These are phyloP conservation scores for Dryadula phaetusa DNA, from an alignment of 2,888 invertebrate genomes.

Conservation along the genomic window DNA sequence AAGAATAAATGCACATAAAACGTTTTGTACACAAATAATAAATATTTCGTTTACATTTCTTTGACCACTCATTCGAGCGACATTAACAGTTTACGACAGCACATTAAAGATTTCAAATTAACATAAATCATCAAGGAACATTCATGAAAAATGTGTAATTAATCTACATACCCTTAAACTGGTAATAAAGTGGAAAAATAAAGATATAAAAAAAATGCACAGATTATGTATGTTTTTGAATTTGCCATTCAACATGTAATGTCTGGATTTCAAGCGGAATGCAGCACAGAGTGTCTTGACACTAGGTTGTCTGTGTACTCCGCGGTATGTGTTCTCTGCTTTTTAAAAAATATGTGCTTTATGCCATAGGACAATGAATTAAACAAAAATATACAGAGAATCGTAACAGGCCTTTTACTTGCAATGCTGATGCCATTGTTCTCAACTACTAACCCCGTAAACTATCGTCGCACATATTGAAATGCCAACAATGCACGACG, in stretches of 20 bases:
- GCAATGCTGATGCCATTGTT: too few relatives aligned
- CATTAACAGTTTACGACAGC: background rate
- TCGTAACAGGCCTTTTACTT: too few relatives aligned
- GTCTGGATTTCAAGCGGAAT: too few relatives aligned
- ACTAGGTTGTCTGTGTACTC: too few relatives aligned
- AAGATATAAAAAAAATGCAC: background rate
- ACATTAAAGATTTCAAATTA: background rate
- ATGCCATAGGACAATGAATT: too few relatives aligned
- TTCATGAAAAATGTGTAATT: background rate
- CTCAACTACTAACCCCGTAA: constrained; percentile 5
- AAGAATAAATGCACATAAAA: background rate
- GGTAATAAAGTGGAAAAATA: background rate
- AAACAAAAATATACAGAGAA: too few relatives aligned
- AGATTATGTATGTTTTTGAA: too few relatives aligned
- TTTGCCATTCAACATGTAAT: too few relatives aligned
- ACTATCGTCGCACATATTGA: constrained; percentile 16
- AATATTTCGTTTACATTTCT: background rate
- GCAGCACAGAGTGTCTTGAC: too few relatives aligned
- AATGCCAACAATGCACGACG: constrained; percentile 32
- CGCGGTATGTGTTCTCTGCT: too few relatives aligned
- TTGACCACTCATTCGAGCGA: background rate
- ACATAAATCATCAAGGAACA: background rate
- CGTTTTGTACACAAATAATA: background rate
- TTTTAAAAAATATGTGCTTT: too few relatives aligned
- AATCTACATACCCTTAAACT: background rate